Evolutionary conservation across 2,113 vertebrate species (phyloP).

Genomic region (Gopherus flavomarginatus): DNA sequence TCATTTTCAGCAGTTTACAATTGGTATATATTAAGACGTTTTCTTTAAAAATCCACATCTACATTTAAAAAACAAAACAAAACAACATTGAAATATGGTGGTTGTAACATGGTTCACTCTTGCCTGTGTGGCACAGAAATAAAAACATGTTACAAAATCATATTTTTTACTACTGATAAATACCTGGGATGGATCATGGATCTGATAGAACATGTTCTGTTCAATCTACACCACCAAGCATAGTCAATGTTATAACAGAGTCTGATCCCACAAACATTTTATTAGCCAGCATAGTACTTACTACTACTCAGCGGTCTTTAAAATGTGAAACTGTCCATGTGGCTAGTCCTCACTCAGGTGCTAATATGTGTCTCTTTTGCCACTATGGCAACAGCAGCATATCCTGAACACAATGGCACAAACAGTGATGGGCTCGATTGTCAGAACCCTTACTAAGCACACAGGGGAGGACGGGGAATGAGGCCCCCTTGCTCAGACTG

Average conservation of each 20-base stretch:
- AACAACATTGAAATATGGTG: neutral
- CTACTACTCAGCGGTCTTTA: neutral
- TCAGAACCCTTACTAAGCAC: neutral
- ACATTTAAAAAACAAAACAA: neutral
- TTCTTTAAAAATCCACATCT: neutral
- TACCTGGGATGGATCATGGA: accelerated
- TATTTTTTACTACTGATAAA: neutral
- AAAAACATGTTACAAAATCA: neutral
- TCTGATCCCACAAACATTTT: neutral
- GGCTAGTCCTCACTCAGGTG: neutral
- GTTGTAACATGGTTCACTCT: neutral
- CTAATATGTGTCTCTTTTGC: neutral
- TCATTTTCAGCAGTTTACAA: neutral
- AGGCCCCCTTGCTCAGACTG: neutral
- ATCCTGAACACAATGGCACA: neutral
- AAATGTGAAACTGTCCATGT: neutral
- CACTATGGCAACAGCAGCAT: neutral
- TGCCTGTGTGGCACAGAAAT: neutral
- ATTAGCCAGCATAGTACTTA: neutral
- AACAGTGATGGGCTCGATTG: neutral
- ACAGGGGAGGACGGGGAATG: neutral
- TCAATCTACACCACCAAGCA: neutral
- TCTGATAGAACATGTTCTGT: neutral
- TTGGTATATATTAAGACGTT: neutral
- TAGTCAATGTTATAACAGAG: neutral